Base-by-base conservation (phyloP, 2,888 invertebrate species). In the Dicyrtomina minuta region DNA sequence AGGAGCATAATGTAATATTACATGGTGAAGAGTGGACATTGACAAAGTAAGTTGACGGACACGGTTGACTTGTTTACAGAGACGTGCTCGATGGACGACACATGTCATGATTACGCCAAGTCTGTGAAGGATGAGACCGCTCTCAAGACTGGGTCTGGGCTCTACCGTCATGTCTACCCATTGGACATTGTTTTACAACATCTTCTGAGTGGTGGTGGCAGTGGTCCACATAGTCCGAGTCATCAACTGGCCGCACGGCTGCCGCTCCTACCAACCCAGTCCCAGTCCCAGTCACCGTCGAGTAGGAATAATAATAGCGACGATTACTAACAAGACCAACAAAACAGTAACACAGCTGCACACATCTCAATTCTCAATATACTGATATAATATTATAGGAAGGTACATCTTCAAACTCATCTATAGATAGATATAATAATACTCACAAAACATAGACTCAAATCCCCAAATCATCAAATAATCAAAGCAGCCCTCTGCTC, bases 41-140 rank as follows among this genome's bases (percentile, higher is more conserved):
- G n/a, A n/a, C n/a, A n/a, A n/a, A n/a, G 58, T n/a, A 15, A 8
- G 13, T 27, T 58, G 58, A 58, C 44, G 60, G 60, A 43, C 24
- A 12, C 22, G 61, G 61, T 61, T 46, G 61, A 61, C 61, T 61
- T 44, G 24, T 46, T 64, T 24, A 51, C 61, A 76, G 76, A 75
- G 64, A 75, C 75, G 24, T 76, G 76, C 62, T 74, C 73, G 13
- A 41, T 74, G 59, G 76, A 76, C 59, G 74, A 75, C 24, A 68
- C 71, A 43, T 76, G 76, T 58, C 66, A 27, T 24, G 56, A 59
- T 17, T 70, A 70, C n/a, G 49, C 55, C 13, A 12, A 27, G 44
- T n/a, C 41, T 53, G 39, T 33, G 64, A 20, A 60, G 43, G 24
- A 46, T n/a, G n/a, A n/a, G 15, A 24, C 43, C 17, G 26, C 26